Evolutionary conservation across 2,888 invertebrate genomes (phyloP).

Genomic region (Ceramica pisi): DNA sequence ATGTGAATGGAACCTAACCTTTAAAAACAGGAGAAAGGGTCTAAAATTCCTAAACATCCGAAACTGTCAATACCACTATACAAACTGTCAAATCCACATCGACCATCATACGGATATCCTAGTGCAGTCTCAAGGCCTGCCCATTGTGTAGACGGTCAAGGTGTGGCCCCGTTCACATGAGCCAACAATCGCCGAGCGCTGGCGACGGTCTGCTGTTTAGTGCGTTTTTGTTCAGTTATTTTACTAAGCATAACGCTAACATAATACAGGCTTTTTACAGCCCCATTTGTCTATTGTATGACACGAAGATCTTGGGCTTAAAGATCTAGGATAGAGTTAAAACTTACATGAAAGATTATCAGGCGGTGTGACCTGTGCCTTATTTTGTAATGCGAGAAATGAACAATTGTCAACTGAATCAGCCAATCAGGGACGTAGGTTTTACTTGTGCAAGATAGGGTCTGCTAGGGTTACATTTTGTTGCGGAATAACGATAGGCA

Average conservation of each 20-base stretch:
- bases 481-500: neutral
- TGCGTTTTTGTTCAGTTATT: slow-evolving; percentile 56
- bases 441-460: neutral
- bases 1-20: neutral
- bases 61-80: slow-evolving; percentile 9
- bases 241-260: slow-evolving; percentile 56
- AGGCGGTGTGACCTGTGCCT: slow-evolving; percentile 5
- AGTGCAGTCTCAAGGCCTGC: slow-evolving; percentile 56
- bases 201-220: slow-evolving; percentile 45
- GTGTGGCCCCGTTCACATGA: slow-evolving; percentile 78
- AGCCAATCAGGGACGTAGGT: neutral
- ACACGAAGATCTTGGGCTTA: slow-evolving; percentile 39
- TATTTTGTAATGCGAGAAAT: slow-evolving; percentile 23
- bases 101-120: slow-evolving; percentile 66
- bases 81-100: slow-evolving; percentile 35
- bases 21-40: neutral
- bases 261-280: slow-evolving; percentile 52
- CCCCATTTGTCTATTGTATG: slow-evolving; percentile 35
- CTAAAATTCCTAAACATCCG: neutral
- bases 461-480: neutral
- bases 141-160: slow-evolving; percentile 75
- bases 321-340: slow-evolving; percentile 40
- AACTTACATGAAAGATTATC: slow-evolving; percentile 31
- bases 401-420: slow-evolving; percentile 16
- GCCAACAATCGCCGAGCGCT: slow-evolving; percentile 68